Base-by-base conservation (phyloP, 2,113 vertebrate species). In the Aspiorhynchus laticeps region DNA sequence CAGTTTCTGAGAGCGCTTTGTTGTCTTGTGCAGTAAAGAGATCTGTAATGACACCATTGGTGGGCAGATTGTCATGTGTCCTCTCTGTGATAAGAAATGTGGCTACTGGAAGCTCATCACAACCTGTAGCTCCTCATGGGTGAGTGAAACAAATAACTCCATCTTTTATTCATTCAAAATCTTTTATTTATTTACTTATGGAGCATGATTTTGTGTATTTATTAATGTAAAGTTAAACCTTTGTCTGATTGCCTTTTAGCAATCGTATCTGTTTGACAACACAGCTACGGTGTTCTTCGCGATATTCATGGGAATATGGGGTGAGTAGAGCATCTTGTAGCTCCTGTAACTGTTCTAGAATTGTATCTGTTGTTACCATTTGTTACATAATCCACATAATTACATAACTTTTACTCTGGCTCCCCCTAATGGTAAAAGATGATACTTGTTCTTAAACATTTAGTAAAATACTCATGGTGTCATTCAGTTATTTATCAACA, bases 251-350 rank as follows among this genome's bases (percentile, higher is more conserved):
- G 38, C 56, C 33, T 43, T 82, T 84, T 79, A 91, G 88, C 87
- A 89, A 71, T 87, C 97, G 1, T 97, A 99, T 91, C 95, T 99
- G 80, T 99, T 99, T 93, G 98, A 99, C 92, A 99, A 99, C 2
- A 97, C 96, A 90, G 98, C 96, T 0, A 99, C 98, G 2, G 98
- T 99, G 85, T 99, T 99, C 93, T 99, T 99, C 90, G 98, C 98
- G 82, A 97, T 99, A 76, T 99, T 99, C 94, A 99, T 99, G 98
- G 98, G 98, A 2, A 97, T 99, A 31, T 99, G 98, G 98, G 98
- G 98, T 99, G 94, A 97, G 98, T 95, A 76, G 31, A 26, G 1
- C 28, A 8, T 61, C 51, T 53, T 15, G 3, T 56, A 36, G 17
- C 67, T 36, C 4, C 59, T 71, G 46, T 69, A 24, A n/a, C 12